Evolutionary conservation across 92 coral and sea anemone species (phyloP).

Genomic region (Umimayanthus chanpuru): DNA sequence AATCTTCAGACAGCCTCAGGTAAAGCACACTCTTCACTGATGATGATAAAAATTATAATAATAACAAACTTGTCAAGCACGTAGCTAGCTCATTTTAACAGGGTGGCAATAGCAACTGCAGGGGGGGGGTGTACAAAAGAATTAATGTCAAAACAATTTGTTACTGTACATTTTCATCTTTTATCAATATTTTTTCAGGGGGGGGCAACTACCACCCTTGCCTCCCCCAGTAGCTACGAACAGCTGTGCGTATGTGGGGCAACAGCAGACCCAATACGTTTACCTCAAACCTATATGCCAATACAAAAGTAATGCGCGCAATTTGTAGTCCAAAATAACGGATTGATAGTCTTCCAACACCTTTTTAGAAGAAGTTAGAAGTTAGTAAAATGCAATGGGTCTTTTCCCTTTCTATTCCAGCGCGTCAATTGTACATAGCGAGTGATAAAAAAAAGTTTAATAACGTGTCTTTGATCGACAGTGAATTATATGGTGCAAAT

Average conservation of each 20-base stretch:
- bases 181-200: too few relatives aligned
- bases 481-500: background rate
- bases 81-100: too few relatives aligned
- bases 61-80: too few relatives aligned
- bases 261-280: background rate
- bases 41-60: too few relatives aligned
- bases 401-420: background rate
- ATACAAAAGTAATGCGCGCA: too few relatives aligned
- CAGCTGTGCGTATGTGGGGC: background rate
- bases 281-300: background rate
- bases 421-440: background rate
- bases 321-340: background rate
- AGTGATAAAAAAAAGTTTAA: background rate
- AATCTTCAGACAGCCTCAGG: constrained; percentile 98
- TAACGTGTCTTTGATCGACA: background rate
- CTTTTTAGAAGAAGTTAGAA: background rate
- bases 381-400: background rate
- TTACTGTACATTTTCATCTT: too few relatives aligned
- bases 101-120: too few relatives aligned
- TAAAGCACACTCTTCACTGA: constrained; percentile 2
- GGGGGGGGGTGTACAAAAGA: too few relatives aligned
- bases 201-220: too few relatives aligned
- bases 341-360: background rate
- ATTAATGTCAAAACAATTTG: too few relatives aligned
- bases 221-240: too few relatives aligned